phyloP scores from a whole-genome alignment of 1,140 invertebrate species.

The Camponotus pennsylvanicus region DNA sequence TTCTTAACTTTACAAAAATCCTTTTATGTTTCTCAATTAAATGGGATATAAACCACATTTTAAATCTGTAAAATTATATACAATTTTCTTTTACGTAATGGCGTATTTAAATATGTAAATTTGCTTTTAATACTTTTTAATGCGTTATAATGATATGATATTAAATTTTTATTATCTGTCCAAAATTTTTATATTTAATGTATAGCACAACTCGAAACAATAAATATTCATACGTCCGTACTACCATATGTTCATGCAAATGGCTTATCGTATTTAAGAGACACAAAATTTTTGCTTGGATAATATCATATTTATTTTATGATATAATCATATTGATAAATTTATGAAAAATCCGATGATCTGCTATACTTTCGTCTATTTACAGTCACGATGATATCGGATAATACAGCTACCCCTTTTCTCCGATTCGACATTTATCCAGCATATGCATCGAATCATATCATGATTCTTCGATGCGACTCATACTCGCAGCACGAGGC shows the following conservation, averaged over 20 bases:
- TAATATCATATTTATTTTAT: background rate
- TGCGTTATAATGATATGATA: background rate
- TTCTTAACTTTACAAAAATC: background rate
- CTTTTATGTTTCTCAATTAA: background rate
- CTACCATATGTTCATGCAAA: conserved; percentile 18
- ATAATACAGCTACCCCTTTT: conserved; percentile 40
- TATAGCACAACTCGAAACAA: background rate
- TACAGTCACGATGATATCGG: conserved; percentile 14
- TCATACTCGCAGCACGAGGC: conserved; percentile 41
- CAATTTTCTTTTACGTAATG: background rate
- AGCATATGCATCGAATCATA: conserved; percentile 51
- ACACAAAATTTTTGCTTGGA: background rate
- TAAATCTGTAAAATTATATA: conserved; percentile 7
- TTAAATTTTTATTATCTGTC: background rate
- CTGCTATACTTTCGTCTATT: conserved; percentile 19
- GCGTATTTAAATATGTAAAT: background rate
- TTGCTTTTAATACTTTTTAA: background rate
- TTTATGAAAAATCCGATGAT: conserved; percentile 20
- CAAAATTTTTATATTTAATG: conserved; percentile 3
- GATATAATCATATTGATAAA: background rate
- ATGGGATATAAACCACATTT: background rate
- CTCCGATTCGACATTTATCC: conserved; percentile 47
- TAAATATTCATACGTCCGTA: conserved; percentile 13
- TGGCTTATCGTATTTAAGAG: conserved; percentile 1
- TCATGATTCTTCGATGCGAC: conserved; percentile 54